phyloP scores from a whole-genome alignment of 2,113 vertebrate genomes.

The Noturus placidus region DNA sequence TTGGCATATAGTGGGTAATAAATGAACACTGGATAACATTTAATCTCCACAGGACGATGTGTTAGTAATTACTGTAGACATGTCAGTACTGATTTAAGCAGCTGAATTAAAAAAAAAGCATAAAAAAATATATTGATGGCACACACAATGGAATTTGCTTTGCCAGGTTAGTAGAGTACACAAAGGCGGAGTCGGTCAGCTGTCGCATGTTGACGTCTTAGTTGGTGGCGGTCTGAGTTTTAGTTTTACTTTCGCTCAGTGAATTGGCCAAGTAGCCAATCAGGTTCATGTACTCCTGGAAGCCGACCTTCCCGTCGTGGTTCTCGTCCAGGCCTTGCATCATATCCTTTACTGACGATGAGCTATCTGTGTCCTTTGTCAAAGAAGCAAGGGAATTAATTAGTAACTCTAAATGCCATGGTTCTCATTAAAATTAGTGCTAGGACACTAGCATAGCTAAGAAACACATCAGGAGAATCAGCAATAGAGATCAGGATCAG shows the following conservation, averaged over 20 bases:
- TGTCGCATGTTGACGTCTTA: neutral
- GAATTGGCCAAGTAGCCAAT: conserved; percentile 68
- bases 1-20: neutral
- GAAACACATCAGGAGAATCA: neutral
- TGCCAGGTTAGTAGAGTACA: conserved; percentile 8
- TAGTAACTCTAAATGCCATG: neutral
- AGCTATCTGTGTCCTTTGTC: conserved; percentile 63
- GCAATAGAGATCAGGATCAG: neutral
- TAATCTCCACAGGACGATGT: neutral
- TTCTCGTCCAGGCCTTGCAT: conserved; percentile 66
- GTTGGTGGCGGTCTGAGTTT: neutral
- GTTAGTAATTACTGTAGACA: neutral
- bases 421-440: neutral
- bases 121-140: neutral
- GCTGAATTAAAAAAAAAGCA: neutral
- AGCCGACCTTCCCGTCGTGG: conserved; percentile 71
- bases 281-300: conserved; percentile 69
- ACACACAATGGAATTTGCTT: neutral
- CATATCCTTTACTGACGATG: conserved; percentile 66
- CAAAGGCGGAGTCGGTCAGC: neutral
- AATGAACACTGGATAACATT: conserved; percentile 5
- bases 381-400: conserved; percentile 10
- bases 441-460: neutral
- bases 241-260: conserved; percentile 55
- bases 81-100: neutral